Conservation (phyloP, 2,113 vertebrate species). For the Cyprinus carpio region DNA sequence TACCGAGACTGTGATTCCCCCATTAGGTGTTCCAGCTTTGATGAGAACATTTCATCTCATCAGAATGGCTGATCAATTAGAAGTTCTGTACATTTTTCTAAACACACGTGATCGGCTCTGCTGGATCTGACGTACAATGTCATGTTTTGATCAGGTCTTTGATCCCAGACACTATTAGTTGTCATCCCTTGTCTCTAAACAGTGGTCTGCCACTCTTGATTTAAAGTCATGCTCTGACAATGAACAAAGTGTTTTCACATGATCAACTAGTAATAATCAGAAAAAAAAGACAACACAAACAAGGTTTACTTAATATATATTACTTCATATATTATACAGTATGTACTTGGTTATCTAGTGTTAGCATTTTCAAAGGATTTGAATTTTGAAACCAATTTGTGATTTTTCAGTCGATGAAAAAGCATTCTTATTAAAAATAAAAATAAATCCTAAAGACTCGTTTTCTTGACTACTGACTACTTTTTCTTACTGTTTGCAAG, state of each 20-base stretch:
- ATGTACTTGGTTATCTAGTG: background rate
- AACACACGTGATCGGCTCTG: constrained; percentile 7
- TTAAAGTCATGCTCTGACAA: background rate
- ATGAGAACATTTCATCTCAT: constrained; percentile 38
- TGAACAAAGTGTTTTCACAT: constrained; percentile 12
- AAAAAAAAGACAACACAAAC: background rate
- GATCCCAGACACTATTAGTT: constrained; percentile 1
- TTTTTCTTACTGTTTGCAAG: too few relatives aligned
- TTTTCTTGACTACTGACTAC: background rate
- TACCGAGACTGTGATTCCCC: constrained; percentile 25
- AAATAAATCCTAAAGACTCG: background rate
- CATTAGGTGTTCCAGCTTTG: constrained; percentile 37
- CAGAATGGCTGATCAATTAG: constrained; percentile 29
- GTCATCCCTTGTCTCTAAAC: constrained; percentile 30
- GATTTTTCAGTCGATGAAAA: too few relatives aligned
- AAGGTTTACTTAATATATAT: background rate
- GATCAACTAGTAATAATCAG: background rate
- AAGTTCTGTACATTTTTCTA: constrained; percentile 11
- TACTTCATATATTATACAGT: background rate
- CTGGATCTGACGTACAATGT: constrained; percentile 20
- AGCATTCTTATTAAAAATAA: background rate
- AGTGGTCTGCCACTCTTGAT: constrained; percentile 27
- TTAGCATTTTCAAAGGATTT: background rate
- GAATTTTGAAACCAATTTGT: background rate
- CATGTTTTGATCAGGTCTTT: constrained; percentile 30